Evolutionary conservation across 2,888 invertebrate genomes (phyloP).

Genomic region (Orgyia antiqua): DNA sequence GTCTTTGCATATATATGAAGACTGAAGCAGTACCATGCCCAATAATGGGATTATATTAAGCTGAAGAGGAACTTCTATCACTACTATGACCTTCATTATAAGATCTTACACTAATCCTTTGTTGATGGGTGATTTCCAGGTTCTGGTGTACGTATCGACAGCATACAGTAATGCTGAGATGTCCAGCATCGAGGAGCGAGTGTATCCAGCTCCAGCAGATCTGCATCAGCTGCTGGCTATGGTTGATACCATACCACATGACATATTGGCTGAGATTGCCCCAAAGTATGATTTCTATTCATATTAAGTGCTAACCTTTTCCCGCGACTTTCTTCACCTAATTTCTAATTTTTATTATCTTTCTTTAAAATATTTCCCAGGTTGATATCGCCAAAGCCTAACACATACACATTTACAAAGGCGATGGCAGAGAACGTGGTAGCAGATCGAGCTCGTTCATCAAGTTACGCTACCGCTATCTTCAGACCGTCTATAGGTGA

Average conservation of each 20-base stretch:
- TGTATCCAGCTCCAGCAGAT: conserved; percentile 82
- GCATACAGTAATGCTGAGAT: conserved; percentile 91
- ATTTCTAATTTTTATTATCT: too few species aligned
- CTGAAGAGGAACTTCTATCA: too few species aligned
- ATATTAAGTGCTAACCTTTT: too few species aligned
- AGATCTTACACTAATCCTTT: too few species aligned
- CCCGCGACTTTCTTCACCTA: too few species aligned
- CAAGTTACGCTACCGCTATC: conserved; percentile 83
- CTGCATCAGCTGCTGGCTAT: conserved; percentile 81
- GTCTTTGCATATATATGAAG: too few species aligned
- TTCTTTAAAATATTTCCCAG: conserved; percentile 6
- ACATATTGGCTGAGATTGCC: conserved; percentile 73
- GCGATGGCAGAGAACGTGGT: conserved; percentile 88
- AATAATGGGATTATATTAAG: too few species aligned
- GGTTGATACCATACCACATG: conserved; percentile 77
- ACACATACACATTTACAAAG: conserved; percentile 95
- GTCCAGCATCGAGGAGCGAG: conserved; percentile 82
- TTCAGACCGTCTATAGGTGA: conserved; percentile 93
- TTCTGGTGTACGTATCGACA: conserved; percentile 90
- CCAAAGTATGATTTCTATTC: conserved; percentile 74
- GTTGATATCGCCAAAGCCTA: conserved; percentile 78
- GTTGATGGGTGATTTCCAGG: too few species aligned
- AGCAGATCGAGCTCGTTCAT: conserved; percentile 72
- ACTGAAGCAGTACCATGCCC: too few species aligned
- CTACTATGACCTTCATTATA: too few species aligned